These are phyloP conservation scores for Argya squamiceps DNA, from an alignment of 2,797 vertebrate species.

Conservation along the genomic window DNA sequence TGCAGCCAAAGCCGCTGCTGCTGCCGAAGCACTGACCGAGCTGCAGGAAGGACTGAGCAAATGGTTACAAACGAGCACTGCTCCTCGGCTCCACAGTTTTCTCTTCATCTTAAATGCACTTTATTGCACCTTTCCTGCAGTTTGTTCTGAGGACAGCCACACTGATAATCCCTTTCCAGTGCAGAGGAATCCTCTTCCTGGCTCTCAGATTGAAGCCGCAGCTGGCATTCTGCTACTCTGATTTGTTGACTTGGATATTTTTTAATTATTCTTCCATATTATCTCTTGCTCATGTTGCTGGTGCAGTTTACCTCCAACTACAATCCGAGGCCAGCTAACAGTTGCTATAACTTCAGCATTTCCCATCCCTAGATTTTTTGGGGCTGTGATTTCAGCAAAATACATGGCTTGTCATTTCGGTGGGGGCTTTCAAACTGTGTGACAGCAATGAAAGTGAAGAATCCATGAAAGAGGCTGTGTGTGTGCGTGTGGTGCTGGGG, in stretches of 20 bases:
- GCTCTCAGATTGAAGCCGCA: neutral
- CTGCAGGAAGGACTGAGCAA: neutral
- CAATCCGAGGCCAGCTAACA: neutral
- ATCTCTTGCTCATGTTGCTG: neutral
- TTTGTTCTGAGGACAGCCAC: neutral
- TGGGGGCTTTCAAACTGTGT: neutral
- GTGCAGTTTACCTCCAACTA: neutral
- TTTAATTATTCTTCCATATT: neutral
- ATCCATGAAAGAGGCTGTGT: neutral
- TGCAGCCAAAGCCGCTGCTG: neutral
- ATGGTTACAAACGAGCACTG: neutral
- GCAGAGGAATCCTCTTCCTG: neutral
- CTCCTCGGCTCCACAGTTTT: neutral
- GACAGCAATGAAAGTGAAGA: neutral
- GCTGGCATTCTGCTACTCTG: neutral
- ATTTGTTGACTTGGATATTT: slow-evolving; percentile 18
- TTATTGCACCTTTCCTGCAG: neutral
- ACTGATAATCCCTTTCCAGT: neutral
- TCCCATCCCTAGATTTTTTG: neutral
- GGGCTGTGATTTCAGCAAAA: slow-evolving; percentile 3
- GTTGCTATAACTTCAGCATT: neutral
- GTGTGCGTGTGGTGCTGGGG: fast-evolving
- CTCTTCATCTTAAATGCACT: neutral
- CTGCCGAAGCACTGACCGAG: neutral
- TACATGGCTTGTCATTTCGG: neutral